Evolutionary conservation across 2,113 vertebrate genomes (phyloP).

Genomic region (Hydrolagus affinis): DNA sequence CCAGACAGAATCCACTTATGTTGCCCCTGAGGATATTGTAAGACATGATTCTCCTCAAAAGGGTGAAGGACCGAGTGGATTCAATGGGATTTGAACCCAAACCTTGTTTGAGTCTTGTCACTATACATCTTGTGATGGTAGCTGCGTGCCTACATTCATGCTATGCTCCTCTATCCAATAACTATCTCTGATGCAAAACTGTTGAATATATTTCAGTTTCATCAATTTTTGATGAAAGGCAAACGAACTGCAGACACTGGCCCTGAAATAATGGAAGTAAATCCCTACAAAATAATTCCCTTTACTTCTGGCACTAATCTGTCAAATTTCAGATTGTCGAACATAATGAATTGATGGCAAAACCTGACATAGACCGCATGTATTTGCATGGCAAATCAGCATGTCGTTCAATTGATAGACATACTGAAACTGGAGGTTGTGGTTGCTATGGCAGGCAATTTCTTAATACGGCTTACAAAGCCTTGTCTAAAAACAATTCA

Average conservation of each 20-base stretch:
- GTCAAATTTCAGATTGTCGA: constrained; percentile 59
- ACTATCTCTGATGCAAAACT: constrained; percentile 1
- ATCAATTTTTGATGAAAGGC: constrained; percentile 45
- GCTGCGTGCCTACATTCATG: neutral
- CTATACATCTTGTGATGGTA: too few species aligned
- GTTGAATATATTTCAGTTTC: constrained; percentile 45
- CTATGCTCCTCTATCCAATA: neutral
- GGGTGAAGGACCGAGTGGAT: too few species aligned
- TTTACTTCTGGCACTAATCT: constrained; percentile 49
- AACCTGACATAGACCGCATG: constrained; percentile 49
- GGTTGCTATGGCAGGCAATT: constrained; percentile 52
- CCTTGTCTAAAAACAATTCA: constrained; percentile 37
- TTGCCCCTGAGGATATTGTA: too few species aligned
- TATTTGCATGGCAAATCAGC: constrained; percentile 55
- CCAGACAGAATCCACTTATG: too few species aligned
- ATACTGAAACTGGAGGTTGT: constrained; percentile 46
- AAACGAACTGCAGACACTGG: constrained; percentile 43
- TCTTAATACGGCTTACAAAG: constrained; percentile 37
- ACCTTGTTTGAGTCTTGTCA: too few species aligned
- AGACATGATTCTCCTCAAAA: too few species aligned
- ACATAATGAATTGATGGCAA: constrained; percentile 57
- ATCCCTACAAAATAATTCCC: constrained; percentile 53
- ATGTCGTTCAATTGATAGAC: constrained; percentile 40
- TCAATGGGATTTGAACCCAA: too few species aligned
- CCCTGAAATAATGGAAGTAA: constrained; percentile 48